Evolutionary conservation across 1,140 invertebrate species (phyloP), one percentile per base, ranked within the genome.

Genomic region (Chironomus striatipennis): DNA sequence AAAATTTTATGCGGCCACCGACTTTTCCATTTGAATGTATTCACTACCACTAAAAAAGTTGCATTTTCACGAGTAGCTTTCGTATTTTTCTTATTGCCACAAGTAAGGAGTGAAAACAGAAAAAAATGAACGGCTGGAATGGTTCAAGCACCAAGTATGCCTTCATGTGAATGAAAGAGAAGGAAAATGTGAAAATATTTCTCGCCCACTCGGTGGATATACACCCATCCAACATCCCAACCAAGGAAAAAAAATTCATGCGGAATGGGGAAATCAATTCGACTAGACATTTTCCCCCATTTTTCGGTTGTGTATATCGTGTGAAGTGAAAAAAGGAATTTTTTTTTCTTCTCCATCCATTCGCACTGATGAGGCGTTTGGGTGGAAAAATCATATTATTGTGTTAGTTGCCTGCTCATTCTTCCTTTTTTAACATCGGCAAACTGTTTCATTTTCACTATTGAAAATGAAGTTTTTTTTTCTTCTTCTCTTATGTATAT

Each of bases 251-350:
- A 20, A 20, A 57, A 57, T 12, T 57, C 65, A 10, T 21, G 18
- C 65, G 65, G 65, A 70, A 70, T 70, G 65, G 17, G 65, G 65
- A 70, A 70, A 70, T 70, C 65, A 70, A 70, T 70, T 70, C 65
- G 65, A 70, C 65, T 70, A 70, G 65, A 70, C 65, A 70, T 21
- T 70, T 70, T 70, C 18, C 65, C 17, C 7, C 17, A 70, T 70
- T 20, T 20, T 20, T 70, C 20, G 17, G 15, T 9, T 70, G 20
- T 70, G 7, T 21, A 70, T 10, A 70, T 70, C 65, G 20, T 21
- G 65, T 20, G 65, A 70, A 70, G 18, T 12, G 17, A 70, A 70
- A 70, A 70, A 70, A 70, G 10, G 20, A 70, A 70, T 70, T 18
- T 67, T 70, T 70, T 9, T 20, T 7, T n/a, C n/a, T n/a, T 21